These are phyloP conservation scores for Crambe crambe DNA, from an alignment of 37 sponge, comb jelly and placozoan species.

Conservation along the genomic window DNA sequence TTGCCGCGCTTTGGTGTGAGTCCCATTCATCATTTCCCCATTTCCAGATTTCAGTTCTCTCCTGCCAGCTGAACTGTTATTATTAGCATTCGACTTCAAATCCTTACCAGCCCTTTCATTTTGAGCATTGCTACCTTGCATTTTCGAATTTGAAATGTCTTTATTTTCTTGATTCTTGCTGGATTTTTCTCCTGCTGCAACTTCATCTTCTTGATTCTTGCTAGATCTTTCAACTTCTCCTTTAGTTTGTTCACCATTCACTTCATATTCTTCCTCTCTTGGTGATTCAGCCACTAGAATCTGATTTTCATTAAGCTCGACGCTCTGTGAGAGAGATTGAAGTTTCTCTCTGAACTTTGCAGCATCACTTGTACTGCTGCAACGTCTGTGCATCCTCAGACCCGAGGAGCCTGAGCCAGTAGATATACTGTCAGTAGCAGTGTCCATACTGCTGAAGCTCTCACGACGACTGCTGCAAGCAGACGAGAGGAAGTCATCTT, in stretches of 20 bases:
- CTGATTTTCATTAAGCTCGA: conserved; percentile 11
- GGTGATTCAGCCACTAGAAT: not conserved
- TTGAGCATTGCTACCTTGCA: not conserved
- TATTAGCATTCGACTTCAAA: too few species aligned
- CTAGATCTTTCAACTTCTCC: not conserved
- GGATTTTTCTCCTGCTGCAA: not conserved
- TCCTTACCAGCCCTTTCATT: too few species aligned
- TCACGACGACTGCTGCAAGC: conserved; percentile 35
- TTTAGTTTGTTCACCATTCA: not conserved
- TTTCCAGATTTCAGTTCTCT: too few species aligned
- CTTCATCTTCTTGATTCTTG: not conserved
- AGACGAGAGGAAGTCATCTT: conserved; percentile 47
- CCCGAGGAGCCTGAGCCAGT: not conserved
- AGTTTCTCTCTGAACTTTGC: conserved; percentile 17
- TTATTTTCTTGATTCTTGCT: not conserved
- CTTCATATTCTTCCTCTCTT: not conserved
- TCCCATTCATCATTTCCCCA: too few species aligned
- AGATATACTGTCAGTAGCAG: not conserved
- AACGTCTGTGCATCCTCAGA: not conserved
- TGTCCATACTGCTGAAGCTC: conserved; percentile 35
- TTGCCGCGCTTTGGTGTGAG: not conserved
- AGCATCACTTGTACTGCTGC: conserved; percentile 38
- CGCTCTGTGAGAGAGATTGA: conserved; percentile 8
- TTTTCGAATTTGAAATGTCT: not conserved
- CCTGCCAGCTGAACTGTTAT: too few species aligned